Evolutionary conservation across 2,797 vertebrate species (phyloP), one percentile per base, ranked within the genome.

Genomic region (Huso huso): DNA sequence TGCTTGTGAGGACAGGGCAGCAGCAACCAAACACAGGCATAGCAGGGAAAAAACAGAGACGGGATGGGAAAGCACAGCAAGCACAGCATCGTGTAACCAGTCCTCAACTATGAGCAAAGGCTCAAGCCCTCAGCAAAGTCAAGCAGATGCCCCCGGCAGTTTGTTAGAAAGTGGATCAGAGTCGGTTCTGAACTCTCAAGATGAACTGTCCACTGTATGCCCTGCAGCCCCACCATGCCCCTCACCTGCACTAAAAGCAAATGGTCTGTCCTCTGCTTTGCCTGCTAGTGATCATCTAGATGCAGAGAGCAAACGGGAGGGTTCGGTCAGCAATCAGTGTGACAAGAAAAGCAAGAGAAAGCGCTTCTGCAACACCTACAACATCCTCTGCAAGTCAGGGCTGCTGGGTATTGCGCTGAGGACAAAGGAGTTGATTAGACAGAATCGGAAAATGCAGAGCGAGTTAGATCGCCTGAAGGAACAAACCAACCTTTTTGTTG

Each of bases 351-450:
- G 84, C 79, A 95, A 90, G 71, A 84, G 77, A 62, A 89, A 91
- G 62, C 92, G 94, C 64, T 96, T 98, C 82, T 94, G 93, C 82
- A 97, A 96, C 50, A 97, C 94, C 0, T 89, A 95, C 5, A 93
- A 95, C 7, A 90, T 96, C 69, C 86, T 97, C 0, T 88, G 85
- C 74, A 86, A 84, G 63, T 98, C 93, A 0, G 94, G 94, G 0
- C 74, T 97, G 79, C 88, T 97, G 75, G 93, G 88, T 60, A 95
- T 96, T 79, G 94, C 94, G 49, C 78, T 97, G 83, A 94, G 95
- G 76, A 96, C 92, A 13, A 95, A 95, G 88, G 94, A 96, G 76
- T 77, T 97, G 67, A 94, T 95, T 70, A 90, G 90, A 69, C 92
- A 94, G 75, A 98, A 97, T 78, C 92, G 92, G 66, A 88, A 86